Evolutionary conservation across 1,140 invertebrate genomes (phyloP), one percentile per base, ranked within the genome.

Genomic region (Andrena cerasifolii): DNA sequence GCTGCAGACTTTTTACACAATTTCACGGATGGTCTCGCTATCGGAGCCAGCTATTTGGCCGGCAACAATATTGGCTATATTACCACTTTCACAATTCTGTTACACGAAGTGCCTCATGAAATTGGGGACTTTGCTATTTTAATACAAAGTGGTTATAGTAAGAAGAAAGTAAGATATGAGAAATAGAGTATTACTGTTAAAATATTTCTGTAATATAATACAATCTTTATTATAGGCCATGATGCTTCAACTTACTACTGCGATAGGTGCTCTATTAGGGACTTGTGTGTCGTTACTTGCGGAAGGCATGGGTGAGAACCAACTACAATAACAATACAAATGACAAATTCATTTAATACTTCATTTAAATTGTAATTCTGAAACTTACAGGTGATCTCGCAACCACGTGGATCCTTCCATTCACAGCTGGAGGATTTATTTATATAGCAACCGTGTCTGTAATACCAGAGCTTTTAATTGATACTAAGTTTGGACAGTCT

Each of bases 111-210:
- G 78, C 98, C 98, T 62, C 98, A 99, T 94, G 98, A 99, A 94
- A 99, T 99, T 90, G 98, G 98, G 63, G 98, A 99, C 93, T 99
- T 99, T 95, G 98, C 98, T 43, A 99, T 99, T 92, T 94, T 99
- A 26, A 95, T 99, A 66, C 97, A 99, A 92, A 98, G 97, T 81
- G 98, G 98, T 33, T 98, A 97, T 87, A 96, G 95, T 51, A 95
- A 97, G 85, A 95, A 92, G 92, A 98, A 98, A 93, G 96, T 96
- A 91, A 83, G 21, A 54, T 31, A 70, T 31, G 28, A 33, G 1
- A 73, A 36, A 24, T 7, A 4, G 0, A 24, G 21, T n/a, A 31
- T 47, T 66, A 53, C 47, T 67, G 63, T 54, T 24, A 24, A 5
- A 73, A 51, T 16, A 62, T 66, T 54, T 61, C 10, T 53, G 0